Percentiles rank a stretch among this genome's conserved stretches.
These are phyloP conservation scores for Ardeotis arabs DNA, from an alignment of 2,113 vertebrate genomes.

Conservation along the genomic window DNA sequence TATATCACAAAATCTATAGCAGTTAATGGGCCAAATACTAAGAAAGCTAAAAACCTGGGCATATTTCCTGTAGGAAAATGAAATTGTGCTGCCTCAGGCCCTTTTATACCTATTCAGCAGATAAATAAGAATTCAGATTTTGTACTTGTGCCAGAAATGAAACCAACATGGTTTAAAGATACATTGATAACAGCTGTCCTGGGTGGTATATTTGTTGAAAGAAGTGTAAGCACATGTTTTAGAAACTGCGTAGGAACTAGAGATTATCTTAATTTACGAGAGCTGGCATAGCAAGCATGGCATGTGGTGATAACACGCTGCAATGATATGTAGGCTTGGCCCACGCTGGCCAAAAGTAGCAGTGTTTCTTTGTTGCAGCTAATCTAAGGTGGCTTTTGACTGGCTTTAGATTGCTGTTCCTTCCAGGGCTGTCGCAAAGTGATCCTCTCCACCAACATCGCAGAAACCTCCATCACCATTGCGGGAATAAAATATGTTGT, in stretches of 20 bases:
- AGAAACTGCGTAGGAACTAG: not conserved
- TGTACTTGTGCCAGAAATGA: not conserved
- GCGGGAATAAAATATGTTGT: conserved; percentile 93
- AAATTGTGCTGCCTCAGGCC: not conserved
- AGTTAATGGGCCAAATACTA: not conserved
- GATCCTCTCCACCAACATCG: conserved; percentile 96
- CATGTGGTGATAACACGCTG: not conserved
- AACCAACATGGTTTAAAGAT: not conserved
- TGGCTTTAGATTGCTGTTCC: not conserved
- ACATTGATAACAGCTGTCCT: not conserved
- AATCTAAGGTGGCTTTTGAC: not conserved
- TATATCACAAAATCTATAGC: not conserved
- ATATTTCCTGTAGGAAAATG: not conserved
- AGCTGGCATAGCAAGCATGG: not conserved
- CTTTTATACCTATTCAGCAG: not conserved
- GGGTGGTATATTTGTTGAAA: not conserved
- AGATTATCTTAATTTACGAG: not conserved
- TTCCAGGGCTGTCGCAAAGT: conserved; percentile 91
- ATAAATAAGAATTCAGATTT: not conserved
- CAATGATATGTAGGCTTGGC: not conserved
- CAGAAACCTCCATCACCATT: conserved; percentile 96
- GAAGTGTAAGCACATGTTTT: not conserved
- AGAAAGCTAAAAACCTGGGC: not conserved
- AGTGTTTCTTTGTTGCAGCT: not conserved
- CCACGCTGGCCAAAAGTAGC: not conserved